Conservation (phyloP, 35 echinoderm and acorn worm genomes). For the Strongylocentrotus purpuratus region DNA sequence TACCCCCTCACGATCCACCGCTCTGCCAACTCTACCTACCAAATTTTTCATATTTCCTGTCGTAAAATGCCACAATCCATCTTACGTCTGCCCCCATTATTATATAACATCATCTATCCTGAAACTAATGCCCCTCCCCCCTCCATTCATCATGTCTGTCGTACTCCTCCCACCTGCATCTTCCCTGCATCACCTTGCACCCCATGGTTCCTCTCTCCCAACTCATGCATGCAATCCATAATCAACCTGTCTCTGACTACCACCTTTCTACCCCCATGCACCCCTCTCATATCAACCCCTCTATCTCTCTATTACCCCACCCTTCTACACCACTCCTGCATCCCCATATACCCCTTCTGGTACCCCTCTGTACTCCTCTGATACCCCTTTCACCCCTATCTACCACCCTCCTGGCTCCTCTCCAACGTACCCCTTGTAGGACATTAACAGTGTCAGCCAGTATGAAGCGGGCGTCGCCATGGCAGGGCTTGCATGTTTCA, state of each 20-base stretch:
- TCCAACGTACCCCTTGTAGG: constrained; percentile 52
- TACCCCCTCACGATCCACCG: background rate
- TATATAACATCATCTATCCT: background rate
- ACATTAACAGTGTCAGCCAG: constrained; percentile 89
- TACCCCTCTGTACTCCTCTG: background rate
- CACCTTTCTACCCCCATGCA: background rate
- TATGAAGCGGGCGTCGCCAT: constrained; percentile 98
- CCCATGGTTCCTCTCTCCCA: background rate
- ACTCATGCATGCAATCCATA: background rate
- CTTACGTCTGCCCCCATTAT: background rate
- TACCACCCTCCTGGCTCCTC: background rate
- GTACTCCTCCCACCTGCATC: background rate
- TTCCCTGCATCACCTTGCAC: background rate
- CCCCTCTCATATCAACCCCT: background rate
- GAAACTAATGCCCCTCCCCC: too few species aligned
- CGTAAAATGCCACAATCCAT: background rate
- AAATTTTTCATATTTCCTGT: background rate
- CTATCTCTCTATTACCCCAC: background rate
- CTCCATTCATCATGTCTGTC: background rate
- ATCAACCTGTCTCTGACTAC: background rate
- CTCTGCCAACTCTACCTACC: background rate
- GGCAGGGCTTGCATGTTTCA: constrained; percentile 99
- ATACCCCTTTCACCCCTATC: background rate
- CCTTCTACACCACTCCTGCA: background rate
- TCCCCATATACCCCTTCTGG: background rate